phyloP scores from a whole-genome alignment of 2,888 invertebrate species.

The Deilephila porcellus region DNA sequence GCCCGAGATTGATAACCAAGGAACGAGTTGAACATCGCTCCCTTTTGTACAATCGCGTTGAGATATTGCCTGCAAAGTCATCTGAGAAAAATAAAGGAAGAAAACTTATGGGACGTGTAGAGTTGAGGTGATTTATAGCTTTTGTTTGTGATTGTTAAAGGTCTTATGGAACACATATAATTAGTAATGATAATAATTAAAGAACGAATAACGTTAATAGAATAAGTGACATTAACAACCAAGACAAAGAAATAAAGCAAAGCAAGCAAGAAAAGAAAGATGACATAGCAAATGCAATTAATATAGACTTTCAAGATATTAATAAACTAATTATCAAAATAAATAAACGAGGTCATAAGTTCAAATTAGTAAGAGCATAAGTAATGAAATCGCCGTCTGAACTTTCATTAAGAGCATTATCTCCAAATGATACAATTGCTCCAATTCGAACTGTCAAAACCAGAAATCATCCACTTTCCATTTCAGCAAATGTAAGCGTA shows the following conservation, averaged over 20 bases:
- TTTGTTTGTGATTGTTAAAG: background rate
- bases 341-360: background rate
- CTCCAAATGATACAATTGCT: background rate
- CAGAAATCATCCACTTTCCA: constrained; percentile 16
- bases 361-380: background rate
- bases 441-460: background rate
- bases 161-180: too few species aligned
- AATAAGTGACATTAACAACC: too few species aligned
- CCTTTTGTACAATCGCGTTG: constrained; percentile 1
- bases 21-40: background rate
- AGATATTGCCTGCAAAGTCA: constrained; percentile 3
- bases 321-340: background rate
- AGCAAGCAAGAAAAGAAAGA: too few species aligned
- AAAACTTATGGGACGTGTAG: background rate
- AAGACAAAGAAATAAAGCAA: too few species aligned
- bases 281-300: too few species aligned
- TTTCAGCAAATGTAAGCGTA: constrained; percentile 19
- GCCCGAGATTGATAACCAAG: constrained; percentile 28
- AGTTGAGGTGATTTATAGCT: background rate
- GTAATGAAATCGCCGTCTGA: background rate
- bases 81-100: background rate
- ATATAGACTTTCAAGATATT: background rate
- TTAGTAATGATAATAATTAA: too few species aligned
- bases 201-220: too few species aligned
- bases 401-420: background rate